Base-by-base conservation (phyloP, 2,888 invertebrate genomes). In the Halocaridina rubra region DNA sequence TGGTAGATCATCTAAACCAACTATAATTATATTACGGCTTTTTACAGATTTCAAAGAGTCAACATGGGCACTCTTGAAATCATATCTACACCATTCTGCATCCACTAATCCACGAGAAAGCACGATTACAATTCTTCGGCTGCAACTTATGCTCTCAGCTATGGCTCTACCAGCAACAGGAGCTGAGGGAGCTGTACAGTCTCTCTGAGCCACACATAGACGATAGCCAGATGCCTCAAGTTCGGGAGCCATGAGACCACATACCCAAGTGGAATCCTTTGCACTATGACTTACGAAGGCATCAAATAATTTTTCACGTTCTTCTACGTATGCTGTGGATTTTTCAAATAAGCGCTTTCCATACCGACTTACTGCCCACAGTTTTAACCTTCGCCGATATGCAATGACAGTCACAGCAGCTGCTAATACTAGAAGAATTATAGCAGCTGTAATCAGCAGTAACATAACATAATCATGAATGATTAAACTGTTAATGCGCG, bases 231-330 rank as follows among this genome's bases (percentile, higher is more conserved):
- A 94, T 90, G 95, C 94, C 92, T 98, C 97, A 88, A 98, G 93
- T 78, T 96, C 96, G 27, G 96, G 95, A 79, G 96, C 96, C 90
- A 98, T 92, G 90, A 96, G 95, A 91, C 97, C 95, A 89, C 95
- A 95, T 57, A 98, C 97, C 91, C 97, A 97, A 71, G 95, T 94
- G 90, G 97, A 97, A 91, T 98, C 98, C 91, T 97, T 96, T 86
- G 96, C 95, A 90, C 97, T 96, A 92, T 98, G 98, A 89, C 96
- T 96, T 89, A 99, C 95, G 92, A 98, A 98, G 80, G 97, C 98
- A 92, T 99, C 98, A 91, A 96, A 98, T 72, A 97, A 93, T 89
- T 96, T 94, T 57, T 90, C 91, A 39, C 84, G 30, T 22, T 87
- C 88, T 69, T 86, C 81, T 13, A 85, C 85, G 67, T 84, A 85